Conservation (phyloP, 2,888 invertebrate species). For the Ferrisia virgata region DNA sequence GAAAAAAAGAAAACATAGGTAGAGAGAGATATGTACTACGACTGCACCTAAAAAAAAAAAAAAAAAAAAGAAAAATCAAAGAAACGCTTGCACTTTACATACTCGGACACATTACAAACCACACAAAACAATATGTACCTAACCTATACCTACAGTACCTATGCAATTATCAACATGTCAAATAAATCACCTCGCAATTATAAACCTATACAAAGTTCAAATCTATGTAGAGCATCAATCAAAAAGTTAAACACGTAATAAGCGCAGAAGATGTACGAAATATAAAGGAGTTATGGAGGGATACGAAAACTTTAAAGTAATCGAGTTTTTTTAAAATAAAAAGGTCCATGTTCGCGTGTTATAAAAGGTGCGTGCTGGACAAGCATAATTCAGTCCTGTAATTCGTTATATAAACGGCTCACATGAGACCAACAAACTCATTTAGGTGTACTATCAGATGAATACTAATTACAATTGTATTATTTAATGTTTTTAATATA, state of each 20-base stretch:
- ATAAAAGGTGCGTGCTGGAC: conserved; percentile 34
- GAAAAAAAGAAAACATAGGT: neutral
- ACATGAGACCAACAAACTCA: conserved; percentile 38
- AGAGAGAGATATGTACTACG: neutral
- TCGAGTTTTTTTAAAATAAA: conserved; percentile 8
- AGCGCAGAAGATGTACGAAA: neutral
- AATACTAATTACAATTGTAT: conserved; percentile 40
- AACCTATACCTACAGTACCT: no score
- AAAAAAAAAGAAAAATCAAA: neutral
- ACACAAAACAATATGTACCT: neutral
- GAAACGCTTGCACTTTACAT: neutral
- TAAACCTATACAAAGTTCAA: neutral
- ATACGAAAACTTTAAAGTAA: conserved; percentile 4
- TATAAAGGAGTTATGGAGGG: neutral
- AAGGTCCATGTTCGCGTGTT: conserved; percentile 1
- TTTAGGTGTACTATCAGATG: conserved; percentile 35
- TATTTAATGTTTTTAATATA: conserved; percentile 31
- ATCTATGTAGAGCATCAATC: conserved; percentile 13
- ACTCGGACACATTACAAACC: no score
- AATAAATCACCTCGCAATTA: conserved; percentile 13
- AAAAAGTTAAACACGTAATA: conserved; percentile 1
- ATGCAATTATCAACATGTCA: conserved; percentile 9
- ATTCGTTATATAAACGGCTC: conserved; percentile 41
- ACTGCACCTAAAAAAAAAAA: neutral
- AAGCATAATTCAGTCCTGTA: conserved; percentile 35